A percentile compares a stretch with the other conserved stretches of the same genome.
phyloP scores from a whole-genome alignment of 2,113 vertebrate genomes.

The Dasypus novemcinctus region DNA sequence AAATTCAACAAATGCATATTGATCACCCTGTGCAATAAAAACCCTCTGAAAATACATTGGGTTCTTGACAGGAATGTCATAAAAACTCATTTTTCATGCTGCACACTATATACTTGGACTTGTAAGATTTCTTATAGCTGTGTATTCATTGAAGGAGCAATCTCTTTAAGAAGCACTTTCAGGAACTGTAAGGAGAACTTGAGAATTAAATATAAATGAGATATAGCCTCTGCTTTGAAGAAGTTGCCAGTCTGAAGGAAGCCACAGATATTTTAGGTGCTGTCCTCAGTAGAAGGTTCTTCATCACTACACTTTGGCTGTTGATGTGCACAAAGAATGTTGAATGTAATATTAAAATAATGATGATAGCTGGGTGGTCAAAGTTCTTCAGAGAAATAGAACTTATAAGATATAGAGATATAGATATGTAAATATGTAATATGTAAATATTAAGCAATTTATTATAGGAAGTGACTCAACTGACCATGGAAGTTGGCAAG shows the following conservation, averaged over 20 bases:
- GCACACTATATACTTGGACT: background rate
- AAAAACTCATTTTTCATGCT: background rate
- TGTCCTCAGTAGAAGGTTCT: background rate
- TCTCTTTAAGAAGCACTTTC: background rate
- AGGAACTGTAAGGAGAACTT: background rate
- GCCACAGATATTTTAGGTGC: background rate
- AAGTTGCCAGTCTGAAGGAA: background rate
- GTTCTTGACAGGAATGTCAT: background rate
- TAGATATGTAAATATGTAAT: no score
- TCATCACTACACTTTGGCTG: background rate
- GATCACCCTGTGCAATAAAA: conserved; percentile 12
- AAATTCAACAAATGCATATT: background rate
- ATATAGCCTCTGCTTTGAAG: background rate
- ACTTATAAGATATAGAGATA: no score
- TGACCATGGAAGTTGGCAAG: no score
- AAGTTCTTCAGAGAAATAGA: no score
- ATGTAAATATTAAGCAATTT: no score
- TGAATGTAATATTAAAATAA: background rate
- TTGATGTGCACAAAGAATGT: background rate
- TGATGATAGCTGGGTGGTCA: background rate
- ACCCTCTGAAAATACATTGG: conserved; percentile 7
- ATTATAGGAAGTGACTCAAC: no score
- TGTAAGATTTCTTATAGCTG: background rate
- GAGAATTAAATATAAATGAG: background rate
- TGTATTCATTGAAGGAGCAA: background rate